These are phyloP conservation scores for Micronycteris hirsuta DNA, from an alignment of 2,113 vertebrate genomes.

Conservation along the genomic window DNA sequence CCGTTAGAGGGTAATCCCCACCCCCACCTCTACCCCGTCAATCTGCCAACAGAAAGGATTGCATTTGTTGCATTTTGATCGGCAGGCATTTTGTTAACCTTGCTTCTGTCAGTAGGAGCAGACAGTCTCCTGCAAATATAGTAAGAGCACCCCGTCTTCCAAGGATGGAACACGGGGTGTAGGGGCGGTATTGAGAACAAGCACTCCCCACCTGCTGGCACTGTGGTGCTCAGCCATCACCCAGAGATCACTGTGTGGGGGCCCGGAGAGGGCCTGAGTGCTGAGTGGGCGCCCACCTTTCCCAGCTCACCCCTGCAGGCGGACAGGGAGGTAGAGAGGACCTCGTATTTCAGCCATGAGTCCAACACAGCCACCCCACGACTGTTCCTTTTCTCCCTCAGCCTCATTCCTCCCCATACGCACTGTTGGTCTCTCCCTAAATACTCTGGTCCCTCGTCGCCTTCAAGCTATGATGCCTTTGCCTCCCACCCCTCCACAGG, in stretches of 20 bases:
- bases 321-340: background rate
- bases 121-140: background rate
- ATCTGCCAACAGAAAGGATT: background rate
- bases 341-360: no score
- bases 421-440: background rate
- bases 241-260: background rate
- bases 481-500: no score
- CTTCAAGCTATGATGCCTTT: background rate
- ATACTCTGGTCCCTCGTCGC: background rate
- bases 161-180: rapidly evolving
- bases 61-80: background rate
- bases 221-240: background rate
- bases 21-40: no score
- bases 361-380: rapidly evolving
- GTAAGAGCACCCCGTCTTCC: background rate
- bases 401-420: background rate
- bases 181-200: background rate
- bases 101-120: background rate
- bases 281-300: background rate
- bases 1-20: background rate
- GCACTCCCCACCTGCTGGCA: background rate
- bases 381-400: background rate
- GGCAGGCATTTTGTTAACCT: background rate
- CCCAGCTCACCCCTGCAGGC: background rate
- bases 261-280: background rate